Percentiles rank a stretch among this genome's conserved stretches.
phyloP scores from a whole-genome alignment of 2,797 vertebrate genomes.

The Odontamblyopus lacepedii region DNA sequence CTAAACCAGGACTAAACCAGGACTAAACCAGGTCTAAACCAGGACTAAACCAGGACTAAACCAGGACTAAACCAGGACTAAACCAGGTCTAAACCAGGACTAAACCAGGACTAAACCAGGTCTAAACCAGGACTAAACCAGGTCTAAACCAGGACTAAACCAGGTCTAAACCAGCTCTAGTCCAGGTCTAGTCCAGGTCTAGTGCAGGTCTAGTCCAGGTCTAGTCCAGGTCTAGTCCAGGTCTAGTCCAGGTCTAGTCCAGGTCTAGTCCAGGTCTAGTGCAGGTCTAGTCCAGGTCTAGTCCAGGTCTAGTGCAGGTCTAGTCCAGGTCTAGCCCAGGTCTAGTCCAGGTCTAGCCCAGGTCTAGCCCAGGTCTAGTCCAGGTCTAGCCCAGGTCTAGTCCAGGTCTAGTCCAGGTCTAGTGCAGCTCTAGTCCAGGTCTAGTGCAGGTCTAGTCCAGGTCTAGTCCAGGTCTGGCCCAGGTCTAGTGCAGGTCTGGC shows the following conservation, averaged over 20 bases:
- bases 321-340: not conserved
- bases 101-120: not conserved
- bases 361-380: not conserved
- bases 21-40: not conserved
- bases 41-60: not conserved
- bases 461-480: not conserved
- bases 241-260: not conserved
- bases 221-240: not conserved
- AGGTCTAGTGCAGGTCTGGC: not conserved
- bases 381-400: not conserved
- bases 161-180: not conserved
- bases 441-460: not conserved
- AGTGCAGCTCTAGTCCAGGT: not conserved
- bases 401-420: not conserved
- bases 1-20: conserved; percentile 3
- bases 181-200: not conserved
- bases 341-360: not conserved
- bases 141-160: not conserved
- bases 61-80: not conserved
- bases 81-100: not conserved
- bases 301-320: not conserved
- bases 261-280: not conserved
- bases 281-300: not conserved
- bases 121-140: conserved; percentile 1
- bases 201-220: not conserved